These are phyloP conservation scores for Wiebesia pumilae DNA, from an alignment of 1,140 invertebrate species.

Conservation along the genomic window DNA sequence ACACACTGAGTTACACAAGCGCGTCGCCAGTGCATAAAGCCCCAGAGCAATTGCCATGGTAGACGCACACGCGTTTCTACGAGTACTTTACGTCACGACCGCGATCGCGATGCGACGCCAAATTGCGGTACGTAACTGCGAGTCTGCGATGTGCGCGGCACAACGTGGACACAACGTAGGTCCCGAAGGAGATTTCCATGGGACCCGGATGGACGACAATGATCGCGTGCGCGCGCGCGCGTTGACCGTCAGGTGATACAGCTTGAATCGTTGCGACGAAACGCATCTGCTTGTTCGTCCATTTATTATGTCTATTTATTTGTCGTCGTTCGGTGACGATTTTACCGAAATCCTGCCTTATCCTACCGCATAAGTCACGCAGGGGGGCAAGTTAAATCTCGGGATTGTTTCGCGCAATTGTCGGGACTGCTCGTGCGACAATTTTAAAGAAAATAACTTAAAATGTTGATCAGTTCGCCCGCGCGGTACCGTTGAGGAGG, in stretches of 20 bases:
- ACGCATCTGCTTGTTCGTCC: too few species aligned
- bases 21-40: slow-evolving; percentile 24
- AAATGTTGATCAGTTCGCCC: too few species aligned
- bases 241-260: neutral
- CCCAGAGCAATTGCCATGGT: neutral
- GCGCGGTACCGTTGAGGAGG: too few species aligned
- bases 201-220: neutral
- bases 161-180: neutral
- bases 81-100: slow-evolving; percentile 58
- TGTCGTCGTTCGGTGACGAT: too few species aligned
- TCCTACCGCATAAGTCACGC: too few species aligned
- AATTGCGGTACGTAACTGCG: neutral
- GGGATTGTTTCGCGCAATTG: too few species aligned
- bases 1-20: slow-evolving; percentile 70
- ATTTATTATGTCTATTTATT: too few species aligned
- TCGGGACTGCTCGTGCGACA: too few species aligned
- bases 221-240: neutral
- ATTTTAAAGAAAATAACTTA: too few species aligned
- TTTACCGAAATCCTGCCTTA: too few species aligned
- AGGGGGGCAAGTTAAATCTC: too few species aligned
- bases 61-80: slow-evolving; percentile 42
- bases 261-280: neutral
- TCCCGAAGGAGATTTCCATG: slow-evolving; percentile 16
- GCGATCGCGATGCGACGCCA: slow-evolving; percentile 17
- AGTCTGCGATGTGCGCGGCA: neutral